Conservation (phyloP, 2,888 invertebrate genomes). For the Sinodicranocentrus sp. region DNA sequence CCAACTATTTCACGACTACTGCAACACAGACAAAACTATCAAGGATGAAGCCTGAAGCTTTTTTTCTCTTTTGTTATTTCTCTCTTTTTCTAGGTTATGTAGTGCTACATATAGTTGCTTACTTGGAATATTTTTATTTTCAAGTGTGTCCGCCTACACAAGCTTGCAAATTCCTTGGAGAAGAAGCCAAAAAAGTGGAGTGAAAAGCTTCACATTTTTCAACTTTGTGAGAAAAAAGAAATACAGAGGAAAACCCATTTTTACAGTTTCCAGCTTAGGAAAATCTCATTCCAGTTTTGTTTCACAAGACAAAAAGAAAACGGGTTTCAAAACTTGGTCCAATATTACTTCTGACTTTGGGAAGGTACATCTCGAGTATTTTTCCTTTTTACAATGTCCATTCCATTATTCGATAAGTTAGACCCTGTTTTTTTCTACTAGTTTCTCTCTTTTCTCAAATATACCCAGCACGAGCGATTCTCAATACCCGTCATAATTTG, state of each 20-base stretch:
- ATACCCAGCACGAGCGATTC: background rate
- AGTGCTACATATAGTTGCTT: too few relatives aligned
- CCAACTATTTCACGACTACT: too few relatives aligned
- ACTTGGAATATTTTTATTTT: too few relatives aligned
- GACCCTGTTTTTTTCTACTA: slow-evolving; percentile 17
- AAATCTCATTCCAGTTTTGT: background rate
- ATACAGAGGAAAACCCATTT: background rate
- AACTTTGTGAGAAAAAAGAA: slow-evolving; percentile 35
- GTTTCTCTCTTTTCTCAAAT: background rate
- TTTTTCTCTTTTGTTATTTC: too few relatives aligned
- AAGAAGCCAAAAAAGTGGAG: slow-evolving; percentile 15
- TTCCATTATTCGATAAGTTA: slow-evolving; percentile 27
- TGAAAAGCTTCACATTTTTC: slow-evolving; percentile 57
- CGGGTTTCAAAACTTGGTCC: too few relatives aligned
- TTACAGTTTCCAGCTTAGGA: too few relatives aligned
- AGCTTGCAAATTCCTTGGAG: too few relatives aligned
- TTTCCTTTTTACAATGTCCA: slow-evolving; percentile 22
- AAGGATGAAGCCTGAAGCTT: too few relatives aligned
- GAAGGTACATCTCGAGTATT: too few relatives aligned
- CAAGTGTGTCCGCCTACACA: too few relatives aligned
- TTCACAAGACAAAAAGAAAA: background rate
- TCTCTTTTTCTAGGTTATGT: too few relatives aligned
- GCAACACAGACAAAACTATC: too few relatives aligned
- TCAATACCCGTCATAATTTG: slow-evolving; percentile 12
- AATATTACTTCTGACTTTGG: background rate